These are phyloP conservation scores for Tineola bisselliella DNA, from an alignment of 2,888 invertebrate species.

Conservation along the genomic window DNA sequence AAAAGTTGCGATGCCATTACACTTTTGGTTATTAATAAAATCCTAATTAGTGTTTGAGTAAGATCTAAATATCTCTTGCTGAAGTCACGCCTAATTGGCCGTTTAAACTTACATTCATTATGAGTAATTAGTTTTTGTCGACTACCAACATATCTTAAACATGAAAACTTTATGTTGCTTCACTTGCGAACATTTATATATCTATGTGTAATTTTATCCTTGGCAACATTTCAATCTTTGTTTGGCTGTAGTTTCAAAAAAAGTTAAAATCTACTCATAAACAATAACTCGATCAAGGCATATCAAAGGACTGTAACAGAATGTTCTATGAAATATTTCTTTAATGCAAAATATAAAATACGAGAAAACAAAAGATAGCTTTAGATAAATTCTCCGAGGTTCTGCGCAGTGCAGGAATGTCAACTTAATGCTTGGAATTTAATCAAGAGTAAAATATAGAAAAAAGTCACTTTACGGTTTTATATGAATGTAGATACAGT, in stretches of 20 bases:
- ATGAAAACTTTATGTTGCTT: background rate
- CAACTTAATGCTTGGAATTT: background rate
- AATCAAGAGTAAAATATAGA: constrained; percentile 3
- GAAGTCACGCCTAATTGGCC: background rate
- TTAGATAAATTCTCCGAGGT: background rate
- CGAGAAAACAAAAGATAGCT: background rate
- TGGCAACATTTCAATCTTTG: background rate
- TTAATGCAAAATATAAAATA: background rate
- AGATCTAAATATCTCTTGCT: constrained; percentile 18
- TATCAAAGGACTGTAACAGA: background rate
- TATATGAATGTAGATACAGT: constrained; percentile 14
- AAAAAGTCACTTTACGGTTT: constrained; percentile 14
- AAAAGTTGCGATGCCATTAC: no score
- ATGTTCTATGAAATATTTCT: background rate
- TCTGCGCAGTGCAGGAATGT: background rate
- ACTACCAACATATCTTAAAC: background rate
- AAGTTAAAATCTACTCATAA: background rate
- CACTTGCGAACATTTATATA: background rate
- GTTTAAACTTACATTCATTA: background rate
- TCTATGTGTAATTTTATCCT: background rate
- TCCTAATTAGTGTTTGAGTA: constrained; percentile 20
- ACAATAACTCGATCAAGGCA: no score
- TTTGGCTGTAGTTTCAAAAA: background rate
- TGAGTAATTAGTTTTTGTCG: background rate
- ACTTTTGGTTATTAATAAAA: background rate